Evolutionary conservation across 2,113 vertebrate species (phyloP).

Genomic region (Orcinus orca): DNA sequence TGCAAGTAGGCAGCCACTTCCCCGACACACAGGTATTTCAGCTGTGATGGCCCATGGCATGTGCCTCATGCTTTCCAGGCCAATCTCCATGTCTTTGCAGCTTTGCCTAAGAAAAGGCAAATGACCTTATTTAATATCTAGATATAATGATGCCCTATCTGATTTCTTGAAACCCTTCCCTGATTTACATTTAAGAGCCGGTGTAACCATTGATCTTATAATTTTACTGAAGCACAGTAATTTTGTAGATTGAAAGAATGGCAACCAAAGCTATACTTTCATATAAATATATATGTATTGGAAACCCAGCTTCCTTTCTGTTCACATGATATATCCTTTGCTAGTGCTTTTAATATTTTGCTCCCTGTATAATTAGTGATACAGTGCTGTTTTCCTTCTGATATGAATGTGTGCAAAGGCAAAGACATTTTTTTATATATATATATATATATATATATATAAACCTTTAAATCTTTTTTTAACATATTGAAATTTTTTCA

Average conservation of each 20-base stretch:
- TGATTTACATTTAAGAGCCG: not conserved
- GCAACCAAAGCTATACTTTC: not conserved
- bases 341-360: not conserved
- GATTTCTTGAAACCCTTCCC: not conserved
- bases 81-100: not conserved
- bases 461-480: not conserved
- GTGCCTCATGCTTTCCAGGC: not conserved
- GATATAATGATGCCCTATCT: not conserved
- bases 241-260: not conserved
- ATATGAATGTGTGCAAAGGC: not conserved
- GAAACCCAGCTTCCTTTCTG: not conserved
- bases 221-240: not conserved
- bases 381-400: not conserved
- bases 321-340: not conserved
- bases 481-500: not conserved
- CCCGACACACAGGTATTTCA: not conserved
- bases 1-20: not conserved
- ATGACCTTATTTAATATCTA: not conserved
- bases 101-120: not conserved
- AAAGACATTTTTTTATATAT: not conserved
- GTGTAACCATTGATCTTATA: not conserved
- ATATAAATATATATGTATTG: not conserved
- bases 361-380: not conserved
- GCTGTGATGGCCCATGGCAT: rapidly evolving
- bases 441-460: not conserved